Evolutionary conservation across 2,888 invertebrate genomes (phyloP), one percentile per base, ranked within the genome.

Genomic region (Tribolium freemani): DNA sequence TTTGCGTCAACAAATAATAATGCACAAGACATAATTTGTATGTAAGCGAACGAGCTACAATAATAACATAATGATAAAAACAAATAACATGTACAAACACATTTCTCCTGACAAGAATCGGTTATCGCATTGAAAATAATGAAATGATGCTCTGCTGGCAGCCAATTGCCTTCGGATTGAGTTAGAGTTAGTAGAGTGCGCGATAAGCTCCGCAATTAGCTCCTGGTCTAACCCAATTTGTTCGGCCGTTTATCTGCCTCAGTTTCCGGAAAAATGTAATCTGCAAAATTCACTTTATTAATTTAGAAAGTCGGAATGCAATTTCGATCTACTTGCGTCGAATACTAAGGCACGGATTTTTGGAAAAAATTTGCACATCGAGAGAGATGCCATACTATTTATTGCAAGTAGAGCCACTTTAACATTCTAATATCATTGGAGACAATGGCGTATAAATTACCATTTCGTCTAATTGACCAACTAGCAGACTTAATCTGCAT

Each of bases 61-160:
- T n/a, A 38, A 38, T 38, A 38, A 38, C 38, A 38, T 38, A 38
- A 38, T 38, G 38, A 38, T 38, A 38, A 38, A 38, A 38, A 38
- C 38, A 38, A 38, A 38, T 38, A 38, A n/a, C 38, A 38, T 9
- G 38, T 38, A 38, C n/a, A 38, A 38, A 38, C 38, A 38, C 38
- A 38, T 38, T n/a, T 38, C 38, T 3, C 6, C 38, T 48, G 13
- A 4, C n/a, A 50, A 50, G 50, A 68, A 71, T 75, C 76, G 69
- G 54, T 78, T 78, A 79, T 78, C 74, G 69, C 77, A 71, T 74
- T 67, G 75, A 77, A 78, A 78, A 77, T 80, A 80, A 79, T 79
- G 76, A 80, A 78, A 80, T 80, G 79, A 80, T 78, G 76, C 72
- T 73, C 71, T 72, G 69, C 74, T 72, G 75, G 76, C 74, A 75